Percentiles rank a stretch among this genome's conserved stretches.
These are phyloP conservation scores for Cossypha heuglini DNA, from an alignment of 2,797 vertebrate genomes.

Conservation along the genomic window DNA sequence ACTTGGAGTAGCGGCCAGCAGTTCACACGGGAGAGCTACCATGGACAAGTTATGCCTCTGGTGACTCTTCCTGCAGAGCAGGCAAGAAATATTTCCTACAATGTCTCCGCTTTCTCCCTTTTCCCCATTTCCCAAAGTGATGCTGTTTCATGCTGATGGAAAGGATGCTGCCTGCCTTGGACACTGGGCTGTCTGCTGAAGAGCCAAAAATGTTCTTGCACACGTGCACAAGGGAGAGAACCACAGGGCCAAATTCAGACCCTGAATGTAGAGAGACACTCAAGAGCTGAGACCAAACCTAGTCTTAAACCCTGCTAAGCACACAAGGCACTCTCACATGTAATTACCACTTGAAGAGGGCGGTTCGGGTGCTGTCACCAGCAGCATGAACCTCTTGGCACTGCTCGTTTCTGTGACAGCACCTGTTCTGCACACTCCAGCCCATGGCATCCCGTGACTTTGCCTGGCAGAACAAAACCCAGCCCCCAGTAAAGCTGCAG, in stretches of 20 bases:
- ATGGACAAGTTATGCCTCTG: fast-evolving
- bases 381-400: background rate
- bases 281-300: background rate
- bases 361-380: background rate
- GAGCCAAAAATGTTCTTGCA: background rate
- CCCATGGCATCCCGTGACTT: background rate
- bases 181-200: background rate
- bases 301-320: background rate
- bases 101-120: background rate
- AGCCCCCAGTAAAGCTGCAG: background rate
- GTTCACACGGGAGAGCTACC: background rate
- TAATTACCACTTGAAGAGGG: background rate
- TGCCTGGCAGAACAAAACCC: background rate
- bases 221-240: background rate
- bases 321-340: background rate
- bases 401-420: background rate
- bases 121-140: background rate
- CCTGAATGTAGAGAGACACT: background rate
- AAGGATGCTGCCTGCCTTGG: background rate
- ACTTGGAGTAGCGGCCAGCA: background rate
- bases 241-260: background rate
- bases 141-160: background rate
- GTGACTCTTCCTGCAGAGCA: background rate
- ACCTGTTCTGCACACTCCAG: background rate
- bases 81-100: background rate